These are phyloP conservation scores for Lota lota DNA, from an alignment of 2,113 vertebrate genomes.

Conservation along the genomic window DNA sequence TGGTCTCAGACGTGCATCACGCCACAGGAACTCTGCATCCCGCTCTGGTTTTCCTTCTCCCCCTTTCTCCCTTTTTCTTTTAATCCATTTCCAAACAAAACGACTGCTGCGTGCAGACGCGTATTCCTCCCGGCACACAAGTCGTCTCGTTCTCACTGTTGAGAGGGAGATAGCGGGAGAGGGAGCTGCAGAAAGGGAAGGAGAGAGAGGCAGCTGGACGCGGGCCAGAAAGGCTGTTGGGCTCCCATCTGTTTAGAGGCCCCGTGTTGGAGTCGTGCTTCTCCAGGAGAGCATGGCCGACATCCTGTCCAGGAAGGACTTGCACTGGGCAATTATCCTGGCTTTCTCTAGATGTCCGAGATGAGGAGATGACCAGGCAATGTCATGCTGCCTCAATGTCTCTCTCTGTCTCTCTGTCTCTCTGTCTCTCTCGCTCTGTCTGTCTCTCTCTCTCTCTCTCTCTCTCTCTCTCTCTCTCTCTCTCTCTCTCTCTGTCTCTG, in stretches of 20 bases:
- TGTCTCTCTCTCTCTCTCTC: conserved; percentile 17
- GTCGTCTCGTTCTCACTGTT: conserved; percentile 37
- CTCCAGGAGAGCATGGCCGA: conserved; percentile 57
- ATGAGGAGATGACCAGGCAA: conserved; percentile 34
- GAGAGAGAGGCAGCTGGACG: conserved; percentile 27
- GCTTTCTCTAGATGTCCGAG: conserved; percentile 50
- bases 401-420: neutral
- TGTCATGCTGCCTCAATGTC: conserved; percentile 14
- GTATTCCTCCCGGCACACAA: conserved; percentile 9
- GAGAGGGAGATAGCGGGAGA: conserved; percentile 9
- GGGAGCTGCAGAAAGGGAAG: no score
- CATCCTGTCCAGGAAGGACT: conserved; percentile 51
- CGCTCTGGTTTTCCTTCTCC: conserved; percentile 46
- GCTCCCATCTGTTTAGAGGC: conserved; percentile 49
- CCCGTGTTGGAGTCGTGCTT: conserved; percentile 39
- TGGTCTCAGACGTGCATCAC: conserved; percentile 49
- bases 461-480: conserved; percentile 11
- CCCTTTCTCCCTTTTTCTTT: conserved; percentile 40
- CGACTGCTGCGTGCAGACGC: conserved; percentile 55
- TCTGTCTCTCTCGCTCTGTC: conserved; percentile 6
- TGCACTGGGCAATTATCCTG: conserved; percentile 53
- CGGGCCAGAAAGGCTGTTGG: conserved; percentile 53
- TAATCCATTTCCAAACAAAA: conserved; percentile 65
- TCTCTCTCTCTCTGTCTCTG: no score
- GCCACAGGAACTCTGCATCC: conserved; percentile 56